Conservation (phyloP, 2,113 vertebrate species). For the Anas platyrhynchos region DNA sequence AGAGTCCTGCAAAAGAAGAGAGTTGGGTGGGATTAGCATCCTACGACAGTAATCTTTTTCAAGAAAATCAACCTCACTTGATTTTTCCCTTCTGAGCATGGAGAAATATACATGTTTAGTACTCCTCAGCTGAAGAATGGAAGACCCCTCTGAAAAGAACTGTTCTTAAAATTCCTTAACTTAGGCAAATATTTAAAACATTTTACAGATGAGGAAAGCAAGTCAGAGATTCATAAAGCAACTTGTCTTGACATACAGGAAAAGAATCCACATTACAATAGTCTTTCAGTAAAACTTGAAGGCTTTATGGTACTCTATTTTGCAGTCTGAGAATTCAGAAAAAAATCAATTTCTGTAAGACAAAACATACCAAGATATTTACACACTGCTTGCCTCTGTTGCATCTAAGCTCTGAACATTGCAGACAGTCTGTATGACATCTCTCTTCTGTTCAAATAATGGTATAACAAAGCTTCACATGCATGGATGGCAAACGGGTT, state of each 20-base stretch:
- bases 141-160: neutral
- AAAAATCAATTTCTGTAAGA: neutral
- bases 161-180: neutral
- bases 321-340: neutral
- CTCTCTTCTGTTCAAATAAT: neutral
- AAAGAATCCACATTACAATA: neutral
- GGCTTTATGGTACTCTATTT: neutral
- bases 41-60: neutral
- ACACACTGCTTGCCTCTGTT: neutral
- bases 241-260: neutral
- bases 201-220: neutral
- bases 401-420: neutral
- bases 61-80: neutral
- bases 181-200: neutral
- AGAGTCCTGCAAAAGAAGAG: conserved; percentile 84
- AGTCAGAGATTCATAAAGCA: neutral
- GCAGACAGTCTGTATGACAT: neutral
- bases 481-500: neutral
- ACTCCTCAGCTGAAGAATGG: neutral
- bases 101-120: neutral
- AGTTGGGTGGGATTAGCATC: neutral
- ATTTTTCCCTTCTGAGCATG: neutral
- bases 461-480: neutral
- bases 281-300: neutral
- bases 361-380: neutral